A percentile compares a stretch with the other conserved stretches of the same genome.
Conservation (phyloP, 2,113 vertebrate species). For the Hirundichthys speculiger region DNA sequence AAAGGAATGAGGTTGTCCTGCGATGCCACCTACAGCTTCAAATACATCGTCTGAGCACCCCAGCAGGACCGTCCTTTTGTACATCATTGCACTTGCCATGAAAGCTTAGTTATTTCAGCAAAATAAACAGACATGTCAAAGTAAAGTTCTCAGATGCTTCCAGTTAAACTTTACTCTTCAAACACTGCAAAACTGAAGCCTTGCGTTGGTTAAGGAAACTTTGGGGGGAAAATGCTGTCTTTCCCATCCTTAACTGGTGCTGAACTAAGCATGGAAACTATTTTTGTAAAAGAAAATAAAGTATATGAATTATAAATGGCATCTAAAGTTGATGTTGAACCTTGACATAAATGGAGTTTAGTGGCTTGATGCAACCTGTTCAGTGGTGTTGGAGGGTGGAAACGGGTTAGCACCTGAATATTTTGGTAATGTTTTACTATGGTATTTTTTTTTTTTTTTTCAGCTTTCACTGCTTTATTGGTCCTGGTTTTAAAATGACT, state of each 20-base stretch:
- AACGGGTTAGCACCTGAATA: too few species aligned
- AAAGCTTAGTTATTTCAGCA: background rate
- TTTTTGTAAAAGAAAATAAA: slow-evolving; percentile 62
- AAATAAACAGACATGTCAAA: background rate
- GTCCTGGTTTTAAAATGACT: too few species aligned
- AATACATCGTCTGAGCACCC: slow-evolving; percentile 86
- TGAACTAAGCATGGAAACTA: slow-evolving; percentile 18
- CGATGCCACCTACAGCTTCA: slow-evolving; percentile 91
- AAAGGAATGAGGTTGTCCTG: slow-evolving; percentile 91
- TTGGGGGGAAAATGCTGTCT: background rate
- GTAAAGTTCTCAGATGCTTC: background rate
- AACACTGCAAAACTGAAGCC: slow-evolving; percentile 10
- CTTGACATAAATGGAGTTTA: too few species aligned
- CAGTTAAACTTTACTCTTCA: slow-evolving; percentile 10
- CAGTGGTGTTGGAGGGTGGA: too few species aligned
- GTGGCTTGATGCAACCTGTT: too few species aligned
- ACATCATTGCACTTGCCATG: background rate
- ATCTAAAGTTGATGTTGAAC: too few species aligned
- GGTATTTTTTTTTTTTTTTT: too few species aligned
- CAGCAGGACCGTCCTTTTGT: background rate
- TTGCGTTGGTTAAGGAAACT: background rate
- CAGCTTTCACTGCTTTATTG: too few species aligned
- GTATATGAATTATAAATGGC: slow-evolving; percentile 40
- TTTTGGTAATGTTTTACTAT: too few species aligned
- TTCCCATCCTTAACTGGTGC: slow-evolving; percentile 9